Evolutionary conservation across 2,797 vertebrate species (phyloP), one percentile per base, ranked within the genome.

Genomic region (Valencia hispanica): DNA sequence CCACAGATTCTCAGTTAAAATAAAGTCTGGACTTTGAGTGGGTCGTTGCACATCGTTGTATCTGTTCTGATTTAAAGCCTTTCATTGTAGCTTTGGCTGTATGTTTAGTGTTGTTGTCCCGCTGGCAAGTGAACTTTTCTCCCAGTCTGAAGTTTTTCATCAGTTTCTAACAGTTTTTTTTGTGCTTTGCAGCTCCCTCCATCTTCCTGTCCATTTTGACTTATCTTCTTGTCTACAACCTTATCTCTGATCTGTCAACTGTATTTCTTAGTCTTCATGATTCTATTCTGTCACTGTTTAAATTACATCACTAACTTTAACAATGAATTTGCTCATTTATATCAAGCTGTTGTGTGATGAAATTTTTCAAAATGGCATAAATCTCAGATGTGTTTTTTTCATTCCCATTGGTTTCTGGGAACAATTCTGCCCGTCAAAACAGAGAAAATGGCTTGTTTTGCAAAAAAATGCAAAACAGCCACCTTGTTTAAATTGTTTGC

Each of bases 401-500:
- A 0, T 79, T 1, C 48, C 73, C 68, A 45, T 22, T 15, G 51
- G 76, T 32, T 68, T 74, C 65, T 78, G 76, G 74, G 82, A 84
- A 86, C 76, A 36, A 45, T 65, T 78, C 57, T 74, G n/a, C 80
- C 2, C 27, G 2, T 74, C 68, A 43, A 86, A 87, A 79, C 74
- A 87, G 80, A 88, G 20, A 68, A 2, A 71, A 72, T 11, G 15
- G 41, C 18, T 74, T 66, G 57, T 78, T 89, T 85, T 55, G 72
- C 47, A 8, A 61, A 30, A 61, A 78, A 88, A 83, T 70, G 75
- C 81, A 84, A 88, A 84, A 55, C 82, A 81, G 80, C 61, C 74
- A 78, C 76, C 83, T 81, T 87, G 86, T 88, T 88, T 79, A 80
- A 89, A 82, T 78, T 68, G 79, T 79, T 68, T 59, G 43, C 57